Evolutionary conservation across 2,113 vertebrate genomes (phyloP), one percentile per base, ranked within the genome.

Genomic region (Rhinopomastus cyanomelas): DNA sequence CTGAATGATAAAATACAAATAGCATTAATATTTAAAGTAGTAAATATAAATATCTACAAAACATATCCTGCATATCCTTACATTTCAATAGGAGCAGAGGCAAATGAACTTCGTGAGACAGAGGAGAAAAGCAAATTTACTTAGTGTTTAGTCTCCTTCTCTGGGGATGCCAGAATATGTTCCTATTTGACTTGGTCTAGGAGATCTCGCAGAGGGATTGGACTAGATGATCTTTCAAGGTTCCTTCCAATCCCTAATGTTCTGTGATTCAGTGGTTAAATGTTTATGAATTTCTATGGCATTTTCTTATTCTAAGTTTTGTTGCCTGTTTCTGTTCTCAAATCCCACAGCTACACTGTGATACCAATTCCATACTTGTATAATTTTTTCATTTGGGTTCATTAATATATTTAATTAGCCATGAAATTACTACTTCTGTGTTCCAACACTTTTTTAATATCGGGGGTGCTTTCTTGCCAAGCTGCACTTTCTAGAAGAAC

Each of bases 381-480:
- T 0, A 0, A 5, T 34, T 83, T 77, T 83, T 77, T n/a, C 30
- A 22, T 20, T 89, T 6, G 15, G 13, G 34, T 91, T 30, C 67
- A 53, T 84, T 84, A 87, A 76, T 87, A 22, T 56, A 56, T 53
- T 65, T 36, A 36, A 74, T 83, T 91, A 74, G 37, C 81, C 88
- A 77, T 56, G 68, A 94, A 80, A 85, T 83, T 88, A 74, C 65
- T 81, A 74, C 65, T 81, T 79, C 39, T 16, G 48, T 77, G 39
- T 64, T 74, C 6, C 37, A 73, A 51, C 79, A 83, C 87, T 94
- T 89, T 75, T 85, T 94, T 94, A 83, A 48, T 53, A 74, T 93
- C 89, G 90, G 12, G 20, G 18, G 5, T 59, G 17, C n/a, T 44
- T 89, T 74, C 81, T 48, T 59, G 71, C 55, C 89, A 74, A 69